Percentiles rank a stretch among this genome's conserved stretches.
Evolutionary conservation across 2,113 vertebrate species (phyloP).

Genomic region (Pterophyllum scalare): DNA sequence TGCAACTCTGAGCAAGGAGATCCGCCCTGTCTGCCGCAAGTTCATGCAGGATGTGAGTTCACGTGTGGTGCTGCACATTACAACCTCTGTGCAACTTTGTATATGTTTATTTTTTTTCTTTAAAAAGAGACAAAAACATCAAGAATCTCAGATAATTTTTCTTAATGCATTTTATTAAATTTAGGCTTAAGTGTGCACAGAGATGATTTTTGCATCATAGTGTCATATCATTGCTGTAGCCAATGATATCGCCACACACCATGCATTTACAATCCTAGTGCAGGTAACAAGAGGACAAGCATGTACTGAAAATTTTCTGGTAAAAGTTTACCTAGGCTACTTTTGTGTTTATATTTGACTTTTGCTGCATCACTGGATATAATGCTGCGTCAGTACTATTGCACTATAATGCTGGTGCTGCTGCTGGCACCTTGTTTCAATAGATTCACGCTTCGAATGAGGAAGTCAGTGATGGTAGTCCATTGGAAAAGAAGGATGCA

Average conservation of each 20-base stretch:
- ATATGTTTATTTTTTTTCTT: no score
- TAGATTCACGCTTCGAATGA: no score
- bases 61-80: neutral
- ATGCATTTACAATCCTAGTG: neutral
- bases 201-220: no score
- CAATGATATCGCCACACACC: neutral
- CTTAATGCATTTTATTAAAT: no score
- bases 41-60: slow-evolving; percentile 93
- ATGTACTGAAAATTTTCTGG: neutral
- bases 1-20: slow-evolving; percentile 89
- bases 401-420: neutral
- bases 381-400: neutral
- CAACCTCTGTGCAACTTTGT: neutral
- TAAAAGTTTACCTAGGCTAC: neutral
- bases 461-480: neutral
- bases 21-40: slow-evolving; percentile 90
- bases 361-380: neutral
- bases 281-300: neutral
- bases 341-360: neutral
- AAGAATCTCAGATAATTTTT: no score
- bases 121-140: no score
- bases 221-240: neutral
- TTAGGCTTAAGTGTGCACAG: no score
- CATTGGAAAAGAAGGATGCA: neutral
- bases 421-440: neutral